phyloP scores from a whole-genome alignment of 2,888 invertebrate genomes.

The Cephus rjabovi region DNA sequence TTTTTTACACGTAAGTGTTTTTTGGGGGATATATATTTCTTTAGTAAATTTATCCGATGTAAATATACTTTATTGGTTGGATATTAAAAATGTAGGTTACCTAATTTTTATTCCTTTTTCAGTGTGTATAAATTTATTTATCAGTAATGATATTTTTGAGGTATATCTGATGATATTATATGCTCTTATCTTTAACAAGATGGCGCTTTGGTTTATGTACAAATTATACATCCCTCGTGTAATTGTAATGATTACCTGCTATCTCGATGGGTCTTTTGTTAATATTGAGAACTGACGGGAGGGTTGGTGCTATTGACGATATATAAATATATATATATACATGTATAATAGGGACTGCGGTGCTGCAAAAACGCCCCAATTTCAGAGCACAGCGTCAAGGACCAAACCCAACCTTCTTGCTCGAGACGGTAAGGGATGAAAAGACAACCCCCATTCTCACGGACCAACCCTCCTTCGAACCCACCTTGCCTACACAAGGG shows the following conservation, averaged over 20 bases:
- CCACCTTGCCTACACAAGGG: not conserved
- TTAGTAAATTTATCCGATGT: too few species aligned
- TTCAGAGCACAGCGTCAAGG: constrained; percentile 4
- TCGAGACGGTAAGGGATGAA: not conserved
- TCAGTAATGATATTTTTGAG: too few species aligned
- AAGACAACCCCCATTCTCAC: constrained; percentile 1
- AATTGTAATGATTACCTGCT: not conserved
- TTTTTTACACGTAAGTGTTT: too few species aligned
- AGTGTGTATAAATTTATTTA: too few species aligned
- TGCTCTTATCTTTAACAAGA: not conserved
- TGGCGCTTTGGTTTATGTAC: not conserved
- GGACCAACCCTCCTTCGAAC: not conserved
- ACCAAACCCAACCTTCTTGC: constrained; percentile 1
- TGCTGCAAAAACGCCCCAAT: constrained; percentile 9
- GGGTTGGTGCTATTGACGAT: not conserved
- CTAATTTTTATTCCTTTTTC: too few species aligned
- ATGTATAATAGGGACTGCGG: not conserved
- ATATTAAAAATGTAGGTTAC: too few species aligned
- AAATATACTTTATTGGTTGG: too few species aligned
- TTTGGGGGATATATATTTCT: not conserved
- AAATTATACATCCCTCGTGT: not conserved
- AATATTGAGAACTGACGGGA: not conserved
- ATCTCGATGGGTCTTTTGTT: not conserved
- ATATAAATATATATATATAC: not conserved
- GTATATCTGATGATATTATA: not conserved